Evolutionary conservation across 2,888 invertebrate species (phyloP).

Genomic region (Oithona nana): DNA sequence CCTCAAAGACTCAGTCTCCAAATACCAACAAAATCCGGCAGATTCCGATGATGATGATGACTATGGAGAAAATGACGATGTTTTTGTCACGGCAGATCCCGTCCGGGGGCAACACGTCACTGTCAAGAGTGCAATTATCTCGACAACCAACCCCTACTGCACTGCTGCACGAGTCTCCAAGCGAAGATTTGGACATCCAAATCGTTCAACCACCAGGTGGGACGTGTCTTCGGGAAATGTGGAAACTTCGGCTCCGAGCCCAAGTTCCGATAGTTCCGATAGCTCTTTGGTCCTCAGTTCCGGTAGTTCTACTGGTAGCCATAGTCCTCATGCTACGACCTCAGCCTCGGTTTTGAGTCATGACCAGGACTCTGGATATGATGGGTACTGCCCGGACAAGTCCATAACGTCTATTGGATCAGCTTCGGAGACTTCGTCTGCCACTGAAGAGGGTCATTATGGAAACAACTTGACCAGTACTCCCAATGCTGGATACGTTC

Average conservation of each 20-base stretch:
- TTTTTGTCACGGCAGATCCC: slow-evolving; percentile 4
- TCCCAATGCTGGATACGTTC: not conserved
- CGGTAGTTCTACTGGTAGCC: not conserved
- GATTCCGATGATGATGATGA: not conserved
- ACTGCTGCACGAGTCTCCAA: not conserved
- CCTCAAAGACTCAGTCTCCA: not conserved
- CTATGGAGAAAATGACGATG: slow-evolving; percentile 4
- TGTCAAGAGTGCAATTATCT: slow-evolving; percentile 5
- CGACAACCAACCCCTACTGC: slow-evolving; percentile 8
- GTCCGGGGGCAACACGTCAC: not conserved
- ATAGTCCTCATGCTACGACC: not conserved
- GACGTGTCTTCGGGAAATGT: not conserved
- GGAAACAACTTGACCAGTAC: not conserved
- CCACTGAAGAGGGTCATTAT: not conserved
- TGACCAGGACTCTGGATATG: slow-evolving; percentile 12
- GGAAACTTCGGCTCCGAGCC: not conserved
- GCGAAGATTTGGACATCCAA: not conserved
- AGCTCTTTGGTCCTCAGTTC: not conserved
- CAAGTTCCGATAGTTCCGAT: not conserved
- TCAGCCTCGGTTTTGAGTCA: not conserved
- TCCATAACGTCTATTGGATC: not conserved
- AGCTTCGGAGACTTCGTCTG: not conserved
- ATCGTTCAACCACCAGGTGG: not conserved
- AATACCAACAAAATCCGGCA: not conserved
- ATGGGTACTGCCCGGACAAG: slow-evolving; percentile 13